Percentiles rank a stretch among this genome's conserved stretches.
Evolutionary conservation across 2,888 invertebrate species (phyloP).

Genomic region (Tenthredo notha): DNA sequence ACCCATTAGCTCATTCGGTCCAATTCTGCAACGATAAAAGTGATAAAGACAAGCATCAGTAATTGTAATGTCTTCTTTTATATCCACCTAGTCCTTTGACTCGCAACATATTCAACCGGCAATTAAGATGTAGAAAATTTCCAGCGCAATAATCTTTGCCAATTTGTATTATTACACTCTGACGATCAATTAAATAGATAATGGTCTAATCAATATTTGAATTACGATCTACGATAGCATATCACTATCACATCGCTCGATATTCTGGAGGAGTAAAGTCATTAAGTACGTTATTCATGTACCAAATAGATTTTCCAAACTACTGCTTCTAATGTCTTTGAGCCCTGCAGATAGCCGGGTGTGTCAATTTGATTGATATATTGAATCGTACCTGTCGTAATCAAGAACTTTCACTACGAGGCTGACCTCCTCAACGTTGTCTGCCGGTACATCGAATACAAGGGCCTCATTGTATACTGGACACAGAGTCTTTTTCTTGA

Average conservation of each 20-base stretch:
- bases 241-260: neutral
- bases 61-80: neutral
- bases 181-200: conserved; percentile 4
- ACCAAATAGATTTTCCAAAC: neutral
- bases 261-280: no score
- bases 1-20: conserved; percentile 92
- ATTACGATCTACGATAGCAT: neutral
- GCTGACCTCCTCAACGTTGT: conserved; percentile 90
- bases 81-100: neutral
- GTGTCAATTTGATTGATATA: neutral
- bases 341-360: neutral
- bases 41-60: neutral
- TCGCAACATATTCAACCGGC: neutral
- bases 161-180: neutral
- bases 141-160: neutral
- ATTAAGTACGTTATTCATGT: no score
- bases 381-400: conserved; percentile 87
- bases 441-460: conserved; percentile 93
- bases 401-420: conserved; percentile 92
- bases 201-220: neutral
- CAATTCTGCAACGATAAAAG: conserved; percentile 83
- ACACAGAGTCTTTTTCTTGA: conserved; percentile 91
- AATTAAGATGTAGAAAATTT: neutral
- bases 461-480: conserved; percentile 97
- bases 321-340: neutral